phyloP scores from a whole-genome alignment of 92 coral and sea anemone genomes.

The Epizoanthus illoricatus region DNA sequence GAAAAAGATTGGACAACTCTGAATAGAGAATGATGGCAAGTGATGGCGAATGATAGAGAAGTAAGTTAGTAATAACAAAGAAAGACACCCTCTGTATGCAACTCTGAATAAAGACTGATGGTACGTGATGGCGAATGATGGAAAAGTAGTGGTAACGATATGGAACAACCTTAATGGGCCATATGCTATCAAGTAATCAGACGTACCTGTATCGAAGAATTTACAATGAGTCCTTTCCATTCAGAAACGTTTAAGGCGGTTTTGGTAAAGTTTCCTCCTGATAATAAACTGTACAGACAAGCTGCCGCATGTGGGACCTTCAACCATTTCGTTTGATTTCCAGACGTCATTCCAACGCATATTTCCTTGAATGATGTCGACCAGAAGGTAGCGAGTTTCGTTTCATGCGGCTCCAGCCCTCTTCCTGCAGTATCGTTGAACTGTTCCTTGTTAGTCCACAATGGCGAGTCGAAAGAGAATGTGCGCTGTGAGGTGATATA shows the following conservation, averaged over 20 bases:
- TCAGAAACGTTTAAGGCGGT: slow-evolving; percentile 37
- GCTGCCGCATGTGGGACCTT: slow-evolving; percentile 37
- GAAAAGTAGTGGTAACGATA: too few relatives aligned
- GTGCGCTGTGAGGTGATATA: background rate
- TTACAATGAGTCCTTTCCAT: slow-evolving; percentile 61
- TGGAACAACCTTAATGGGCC: too few relatives aligned
- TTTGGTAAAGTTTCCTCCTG: slow-evolving; percentile 3
- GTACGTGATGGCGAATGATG: too few relatives aligned
- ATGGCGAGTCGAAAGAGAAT: slow-evolving; percentile 10
- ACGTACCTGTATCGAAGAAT: slow-evolving; percentile 58
- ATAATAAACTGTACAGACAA: slow-evolving; percentile 46
- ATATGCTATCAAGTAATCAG: background rate
- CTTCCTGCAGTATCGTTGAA: background rate
- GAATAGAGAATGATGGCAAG: too few relatives aligned
- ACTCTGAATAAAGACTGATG: too few relatives aligned
- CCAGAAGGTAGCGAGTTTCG: slow-evolving; percentile 33
- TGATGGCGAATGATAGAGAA: too few relatives aligned
- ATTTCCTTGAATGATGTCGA: slow-evolving; percentile 26
- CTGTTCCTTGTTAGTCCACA: slow-evolving; percentile 22
- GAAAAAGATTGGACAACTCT: too few relatives aligned
- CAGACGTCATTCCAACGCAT: slow-evolving; percentile 23
- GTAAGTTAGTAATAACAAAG: too few relatives aligned
- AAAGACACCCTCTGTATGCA: too few relatives aligned
- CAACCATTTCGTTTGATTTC: slow-evolving; percentile 50
- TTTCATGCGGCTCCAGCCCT: slow-evolving; percentile 11